A percentile compares a stretch with the other conserved stretches of the same genome.
phyloP scores from a whole-genome alignment of 2,113 vertebrate genomes.

The Otus sunia region DNA sequence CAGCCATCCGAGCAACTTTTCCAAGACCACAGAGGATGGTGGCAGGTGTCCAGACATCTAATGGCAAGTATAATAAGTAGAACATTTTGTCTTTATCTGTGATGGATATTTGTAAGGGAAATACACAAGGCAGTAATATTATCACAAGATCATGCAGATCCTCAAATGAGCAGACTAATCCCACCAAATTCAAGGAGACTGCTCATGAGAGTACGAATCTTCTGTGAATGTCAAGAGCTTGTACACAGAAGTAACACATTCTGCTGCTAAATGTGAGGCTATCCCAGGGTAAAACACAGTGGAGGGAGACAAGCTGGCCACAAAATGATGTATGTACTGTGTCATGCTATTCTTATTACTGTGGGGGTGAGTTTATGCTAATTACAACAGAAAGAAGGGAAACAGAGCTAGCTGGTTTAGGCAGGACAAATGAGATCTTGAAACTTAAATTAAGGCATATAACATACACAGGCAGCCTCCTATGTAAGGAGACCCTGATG shows the following conservation, averaged over 20 bases:
- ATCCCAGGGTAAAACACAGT: background rate
- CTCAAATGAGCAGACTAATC: background rate
- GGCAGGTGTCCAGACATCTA: slow-evolving; percentile 81
- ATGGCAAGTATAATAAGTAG: slow-evolving; percentile 58
- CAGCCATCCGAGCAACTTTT: slow-evolving; percentile 71
- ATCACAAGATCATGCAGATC: accelerated
- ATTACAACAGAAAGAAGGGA: background rate
- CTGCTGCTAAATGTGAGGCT: background rate
- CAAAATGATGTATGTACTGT: accelerated
- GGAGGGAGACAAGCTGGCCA: background rate
- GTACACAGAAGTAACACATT: background rate
- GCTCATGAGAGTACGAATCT: background rate
- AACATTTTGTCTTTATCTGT: background rate
- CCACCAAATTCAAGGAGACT: background rate
- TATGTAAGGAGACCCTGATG: background rate
- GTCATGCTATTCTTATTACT: background rate
- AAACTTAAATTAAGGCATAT: background rate
- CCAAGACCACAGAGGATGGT: slow-evolving; percentile 84
- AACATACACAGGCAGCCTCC: background rate
- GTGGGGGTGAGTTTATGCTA: background rate
- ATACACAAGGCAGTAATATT: accelerated
- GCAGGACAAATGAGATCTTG: background rate
- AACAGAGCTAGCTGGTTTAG: background rate
- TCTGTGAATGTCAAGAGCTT: background rate
- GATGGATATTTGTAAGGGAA: background rate